Conservation (phyloP, 2,113 vertebrate genomes). For the Trinectes maculatus region DNA sequence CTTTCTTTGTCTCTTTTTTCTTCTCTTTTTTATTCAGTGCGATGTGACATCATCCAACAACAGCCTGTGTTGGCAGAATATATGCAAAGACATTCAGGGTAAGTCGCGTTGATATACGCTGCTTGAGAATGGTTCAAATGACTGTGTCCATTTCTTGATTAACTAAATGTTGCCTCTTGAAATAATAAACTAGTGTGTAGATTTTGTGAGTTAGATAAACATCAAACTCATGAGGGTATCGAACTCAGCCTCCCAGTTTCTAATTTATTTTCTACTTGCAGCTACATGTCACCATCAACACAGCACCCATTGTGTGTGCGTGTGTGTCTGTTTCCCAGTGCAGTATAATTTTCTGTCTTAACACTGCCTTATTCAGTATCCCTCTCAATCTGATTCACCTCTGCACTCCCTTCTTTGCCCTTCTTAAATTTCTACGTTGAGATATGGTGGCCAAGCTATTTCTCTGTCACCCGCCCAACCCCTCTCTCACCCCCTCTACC, state of each 20-base stretch:
- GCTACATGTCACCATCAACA: background rate
- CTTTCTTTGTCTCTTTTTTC: no score
- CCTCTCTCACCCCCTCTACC: conserved; percentile 13
- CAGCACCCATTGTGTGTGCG: background rate
- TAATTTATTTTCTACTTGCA: conserved; percentile 6
- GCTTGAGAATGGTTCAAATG: background rate
- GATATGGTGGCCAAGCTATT: conserved; percentile 16
- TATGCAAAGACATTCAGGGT: no score
- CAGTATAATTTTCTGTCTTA: conserved; percentile 20
- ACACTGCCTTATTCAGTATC: conserved; percentile 7
- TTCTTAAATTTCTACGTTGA: conserved; percentile 1
- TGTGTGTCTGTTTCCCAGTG: background rate
- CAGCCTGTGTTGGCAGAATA: no score
- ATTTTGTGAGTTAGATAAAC: background rate
- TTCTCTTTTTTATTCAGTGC: no score
- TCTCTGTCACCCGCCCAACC: no score
- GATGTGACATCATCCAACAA: no score
- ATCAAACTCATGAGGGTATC: background rate
- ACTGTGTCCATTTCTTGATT: background rate
- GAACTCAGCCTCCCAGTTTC: background rate
- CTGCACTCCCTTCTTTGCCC: background rate
- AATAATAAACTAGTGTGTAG: background rate
- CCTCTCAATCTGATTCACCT: conserved; percentile 13
- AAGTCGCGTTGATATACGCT: background rate
- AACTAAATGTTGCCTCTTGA: background rate